phyloP scores from a whole-genome alignment of 2,113 vertebrate genomes.

The Sebastes fasciatus region DNA sequence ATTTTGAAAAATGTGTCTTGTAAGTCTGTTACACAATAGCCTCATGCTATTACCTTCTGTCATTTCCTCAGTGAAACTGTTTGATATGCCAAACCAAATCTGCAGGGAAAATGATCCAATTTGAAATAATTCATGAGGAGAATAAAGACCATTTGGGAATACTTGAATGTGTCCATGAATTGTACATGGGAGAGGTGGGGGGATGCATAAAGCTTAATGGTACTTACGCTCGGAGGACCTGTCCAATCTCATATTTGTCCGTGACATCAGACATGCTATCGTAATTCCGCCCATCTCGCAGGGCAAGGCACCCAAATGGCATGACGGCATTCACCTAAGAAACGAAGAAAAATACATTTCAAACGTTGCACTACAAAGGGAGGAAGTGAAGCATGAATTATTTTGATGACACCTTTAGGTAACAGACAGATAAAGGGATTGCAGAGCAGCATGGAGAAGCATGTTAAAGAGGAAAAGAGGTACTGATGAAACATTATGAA shows the following conservation, averaged over 20 bases:
- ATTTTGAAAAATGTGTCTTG: slow-evolving; percentile 13
- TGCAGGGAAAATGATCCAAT: slow-evolving; percentile 18
- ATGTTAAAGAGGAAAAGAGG: slow-evolving; percentile 45
- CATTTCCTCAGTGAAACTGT: slow-evolving; percentile 19
- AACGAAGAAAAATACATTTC: slow-evolving; percentile 38
- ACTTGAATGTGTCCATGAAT: slow-evolving; percentile 34
- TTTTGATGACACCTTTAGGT: slow-evolving; percentile 36
- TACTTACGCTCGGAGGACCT: slow-evolving; percentile 89
- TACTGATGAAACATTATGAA: slow-evolving; percentile 71
- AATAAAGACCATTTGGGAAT: slow-evolving; percentile 26
- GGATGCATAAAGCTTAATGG: slow-evolving; percentile 1
- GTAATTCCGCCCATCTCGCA: slow-evolving; percentile 87
- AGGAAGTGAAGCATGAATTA: slow-evolving; percentile 11
- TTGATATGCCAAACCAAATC: slow-evolving; percentile 40
- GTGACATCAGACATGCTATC: slow-evolving; percentile 86
- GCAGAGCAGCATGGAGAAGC: slow-evolving; percentile 18
- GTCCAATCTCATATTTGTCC: slow-evolving; percentile 90
- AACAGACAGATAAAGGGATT: slow-evolving; percentile 57
- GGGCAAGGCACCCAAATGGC: slow-evolving; percentile 90
- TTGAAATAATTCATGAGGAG: slow-evolving; percentile 46
- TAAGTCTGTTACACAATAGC: not conserved
- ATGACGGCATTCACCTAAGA: slow-evolving; percentile 85
- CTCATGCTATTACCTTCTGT: slow-evolving; percentile 39
- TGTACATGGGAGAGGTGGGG: slow-evolving; percentile 6
- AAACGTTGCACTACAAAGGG: slow-evolving; percentile 25